A percentile compares a stretch with the other conserved stretches of the same genome.
Conservation (phyloP, 2,888 invertebrate genomes). For the Phaonia tiefii region DNA sequence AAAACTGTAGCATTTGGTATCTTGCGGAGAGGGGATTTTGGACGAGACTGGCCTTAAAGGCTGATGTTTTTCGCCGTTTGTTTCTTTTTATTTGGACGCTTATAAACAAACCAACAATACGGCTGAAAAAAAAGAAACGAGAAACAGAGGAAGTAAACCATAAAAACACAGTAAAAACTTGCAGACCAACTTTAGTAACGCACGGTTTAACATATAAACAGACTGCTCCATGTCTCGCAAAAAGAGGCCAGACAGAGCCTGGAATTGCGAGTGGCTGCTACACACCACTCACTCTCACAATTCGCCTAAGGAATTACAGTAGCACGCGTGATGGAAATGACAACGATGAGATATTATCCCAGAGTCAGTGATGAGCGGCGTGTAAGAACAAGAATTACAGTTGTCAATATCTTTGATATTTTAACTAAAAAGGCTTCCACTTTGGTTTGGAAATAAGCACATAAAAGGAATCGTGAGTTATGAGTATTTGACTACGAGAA, state of each 20-base stretch:
- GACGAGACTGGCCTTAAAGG: not conserved
- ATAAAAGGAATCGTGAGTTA: no score
- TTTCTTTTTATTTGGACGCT: slow-evolving; percentile 43
- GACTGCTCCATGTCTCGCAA: slow-evolving; percentile 11
- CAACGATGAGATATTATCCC: no score
- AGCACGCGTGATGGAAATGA: not conserved
- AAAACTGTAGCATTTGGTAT: slow-evolving; percentile 28
- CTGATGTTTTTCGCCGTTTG: slow-evolving; percentile 15
- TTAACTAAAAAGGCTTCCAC: no score
- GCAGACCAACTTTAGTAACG: slow-evolving; percentile 61
- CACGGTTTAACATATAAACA: slow-evolving; percentile 53
- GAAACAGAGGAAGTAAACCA: slow-evolving; percentile 49
- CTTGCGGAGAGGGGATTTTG: not conserved
- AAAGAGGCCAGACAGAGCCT: slow-evolving; percentile 47
- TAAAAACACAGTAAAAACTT: slow-evolving; percentile 50
- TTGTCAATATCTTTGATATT: no score
- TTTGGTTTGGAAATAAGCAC: no score
- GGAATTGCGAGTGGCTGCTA: not conserved
- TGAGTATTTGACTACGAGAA: no score
- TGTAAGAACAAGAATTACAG: no score
- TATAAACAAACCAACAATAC: slow-evolving; percentile 32
- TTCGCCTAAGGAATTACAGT: not conserved
- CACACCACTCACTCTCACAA: not conserved
- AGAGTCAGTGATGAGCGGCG: no score
- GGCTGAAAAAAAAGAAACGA: slow-evolving; percentile 10